phyloP scores from a whole-genome alignment of 2,113 vertebrate genomes.

The Alectura lathami region DNA sequence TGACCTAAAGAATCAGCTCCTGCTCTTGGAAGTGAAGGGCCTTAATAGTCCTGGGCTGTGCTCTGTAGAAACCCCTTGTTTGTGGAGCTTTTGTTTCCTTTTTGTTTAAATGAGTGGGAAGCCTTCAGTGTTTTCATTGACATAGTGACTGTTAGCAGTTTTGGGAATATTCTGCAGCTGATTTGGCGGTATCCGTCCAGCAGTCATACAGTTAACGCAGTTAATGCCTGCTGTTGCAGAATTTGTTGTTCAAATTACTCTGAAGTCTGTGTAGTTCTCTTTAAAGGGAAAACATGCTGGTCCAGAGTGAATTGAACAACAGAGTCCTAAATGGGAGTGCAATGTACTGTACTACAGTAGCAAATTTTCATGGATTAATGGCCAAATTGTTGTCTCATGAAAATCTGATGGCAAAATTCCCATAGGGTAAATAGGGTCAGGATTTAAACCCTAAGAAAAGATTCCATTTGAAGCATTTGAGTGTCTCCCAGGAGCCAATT shows the following conservation, averaged over 20 bases:
- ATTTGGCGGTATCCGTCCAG: neutral
- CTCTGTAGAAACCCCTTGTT: neutral
- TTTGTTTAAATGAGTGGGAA: neutral
- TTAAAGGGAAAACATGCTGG: constrained; percentile 45
- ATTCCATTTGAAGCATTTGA: constrained; percentile 36
- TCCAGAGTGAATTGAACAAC: constrained; percentile 40
- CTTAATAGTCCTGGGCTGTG: neutral
- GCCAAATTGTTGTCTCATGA: constrained; percentile 48
- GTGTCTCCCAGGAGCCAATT: constrained; percentile 46
- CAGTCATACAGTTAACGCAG: constrained; percentile 26
- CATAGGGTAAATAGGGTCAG: neutral
- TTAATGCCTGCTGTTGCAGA: neutral
- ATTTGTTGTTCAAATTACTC: constrained; percentile 38
- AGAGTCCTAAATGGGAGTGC: constrained; percentile 15
- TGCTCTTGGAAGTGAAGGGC: neutral
- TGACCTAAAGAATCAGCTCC: neutral
- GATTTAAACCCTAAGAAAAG: constrained; percentile 28
- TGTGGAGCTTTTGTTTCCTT: neutral
- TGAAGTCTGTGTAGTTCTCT: constrained; percentile 8
- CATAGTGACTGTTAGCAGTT: neutral
- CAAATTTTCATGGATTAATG: constrained; percentile 53
- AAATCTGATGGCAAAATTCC: constrained; percentile 35
- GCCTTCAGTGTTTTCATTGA: neutral
- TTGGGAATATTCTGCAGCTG: neutral
- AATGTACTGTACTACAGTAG: constrained; percentile 35